Evolutionary conservation across 2,888 invertebrate species (phyloP).

Genomic region (Lycaena phlaeas): DNA sequence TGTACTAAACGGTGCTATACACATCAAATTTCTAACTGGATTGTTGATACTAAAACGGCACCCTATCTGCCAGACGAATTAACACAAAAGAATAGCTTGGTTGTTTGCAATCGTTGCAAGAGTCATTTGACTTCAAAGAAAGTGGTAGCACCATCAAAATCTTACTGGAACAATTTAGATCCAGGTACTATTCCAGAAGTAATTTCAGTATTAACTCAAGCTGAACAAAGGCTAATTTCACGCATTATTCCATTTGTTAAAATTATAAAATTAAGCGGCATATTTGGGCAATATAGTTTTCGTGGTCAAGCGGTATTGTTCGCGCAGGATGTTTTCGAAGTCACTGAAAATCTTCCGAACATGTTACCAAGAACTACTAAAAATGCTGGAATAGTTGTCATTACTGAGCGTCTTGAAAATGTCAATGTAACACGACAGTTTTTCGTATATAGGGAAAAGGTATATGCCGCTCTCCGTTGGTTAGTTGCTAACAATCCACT

Average conservation of each 20-base stretch:
- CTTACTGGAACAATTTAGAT: conserved; percentile 24
- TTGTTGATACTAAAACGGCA: conserved; percentile 11
- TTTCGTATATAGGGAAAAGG: conserved; percentile 8
- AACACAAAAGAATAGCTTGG: conserved; percentile 14
- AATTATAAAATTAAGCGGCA: conserved; percentile 16
- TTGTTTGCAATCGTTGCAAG: conserved; percentile 18
- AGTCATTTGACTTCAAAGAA: conserved; percentile 19
- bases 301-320: conserved; percentile 22
- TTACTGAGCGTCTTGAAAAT: conserved; percentile 17
- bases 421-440: conserved; percentile 13
- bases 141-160: conserved; percentile 19
- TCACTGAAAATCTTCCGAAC: conserved; percentile 13
- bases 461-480: not conserved
- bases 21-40: conserved; percentile 13
- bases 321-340: conserved; percentile 6
- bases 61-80: conserved; percentile 17
- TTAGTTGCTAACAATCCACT: conserved; percentile 14
- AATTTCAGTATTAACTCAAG: conserved; percentile 18
- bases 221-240: conserved; percentile 19
- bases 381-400: conserved; percentile 13
- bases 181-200: conserved; percentile 21
- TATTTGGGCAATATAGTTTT: conserved; percentile 21
- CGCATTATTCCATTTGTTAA: conserved; percentile 22
- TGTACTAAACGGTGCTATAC: conserved; percentile 17
- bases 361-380: conserved; percentile 15